A percentile compares a stretch with the other conserved stretches of the same genome.
Conservation (phyloP, 2,113 vertebrate species). For the Chionodraco myersi region DNA sequence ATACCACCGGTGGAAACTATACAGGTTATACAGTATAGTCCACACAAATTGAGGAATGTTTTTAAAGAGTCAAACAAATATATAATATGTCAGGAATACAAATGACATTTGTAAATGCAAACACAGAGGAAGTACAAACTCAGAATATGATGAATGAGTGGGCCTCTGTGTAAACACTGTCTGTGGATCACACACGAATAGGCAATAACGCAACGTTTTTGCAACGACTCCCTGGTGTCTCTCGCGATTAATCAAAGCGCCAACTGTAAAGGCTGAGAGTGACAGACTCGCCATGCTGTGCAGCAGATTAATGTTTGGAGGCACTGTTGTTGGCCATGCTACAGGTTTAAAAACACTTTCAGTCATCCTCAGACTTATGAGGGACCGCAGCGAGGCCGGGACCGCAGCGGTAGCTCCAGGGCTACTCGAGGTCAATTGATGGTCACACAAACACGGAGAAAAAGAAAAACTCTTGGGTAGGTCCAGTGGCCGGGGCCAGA, state of each 20-base stretch:
- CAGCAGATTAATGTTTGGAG: conserved; percentile 23
- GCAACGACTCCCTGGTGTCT: conserved; percentile 16
- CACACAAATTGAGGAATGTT: not conserved
- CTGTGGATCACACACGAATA: conserved; percentile 20
- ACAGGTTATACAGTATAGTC: too few species aligned
- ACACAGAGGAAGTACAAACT: not conserved
- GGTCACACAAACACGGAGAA: conserved; percentile 64
- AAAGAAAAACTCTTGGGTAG: conserved; percentile 34
- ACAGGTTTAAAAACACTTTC: conserved; percentile 49
- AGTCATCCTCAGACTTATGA: conserved; percentile 13
- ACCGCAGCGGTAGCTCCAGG: conserved; percentile 18
- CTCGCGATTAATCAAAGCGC: conserved; percentile 27
- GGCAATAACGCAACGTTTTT: conserved; percentile 23
- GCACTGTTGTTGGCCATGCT: not conserved
- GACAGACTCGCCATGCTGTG: not conserved
- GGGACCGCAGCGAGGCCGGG: conserved; percentile 20
- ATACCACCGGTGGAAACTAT: not conserved
- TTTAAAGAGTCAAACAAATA: not conserved
- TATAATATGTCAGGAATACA: not conserved
- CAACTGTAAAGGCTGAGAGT: conserved; percentile 9
- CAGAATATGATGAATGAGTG: conserved; percentile 27
- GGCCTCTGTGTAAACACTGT: conserved; percentile 17
- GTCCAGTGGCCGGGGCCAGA: conserved; percentile 46
- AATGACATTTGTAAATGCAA: not conserved
- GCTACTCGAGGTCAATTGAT: conserved; percentile 64